A percentile compares a stretch with the other conserved stretches of the same genome.
Evolutionary conservation across 2,797 vertebrate genomes (phyloP).

Genomic region (Enteromius afrohamiltoni): DNA sequence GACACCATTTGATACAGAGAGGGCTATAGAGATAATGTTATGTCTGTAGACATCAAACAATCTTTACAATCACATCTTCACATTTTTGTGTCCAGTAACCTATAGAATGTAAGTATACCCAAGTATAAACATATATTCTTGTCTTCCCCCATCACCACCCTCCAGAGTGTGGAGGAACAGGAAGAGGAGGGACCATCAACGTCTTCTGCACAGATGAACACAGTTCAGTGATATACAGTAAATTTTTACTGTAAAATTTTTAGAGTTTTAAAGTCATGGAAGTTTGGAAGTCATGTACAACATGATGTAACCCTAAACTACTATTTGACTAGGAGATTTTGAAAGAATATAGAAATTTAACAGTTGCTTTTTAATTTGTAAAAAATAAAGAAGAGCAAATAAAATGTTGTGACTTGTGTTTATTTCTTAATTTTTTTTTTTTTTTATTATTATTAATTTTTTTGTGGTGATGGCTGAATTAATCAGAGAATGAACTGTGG

Average conservation of each 20-base stretch:
- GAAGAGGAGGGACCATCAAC: background rate
- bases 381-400: too few relatives aligned
- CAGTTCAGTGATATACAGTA: background rate
- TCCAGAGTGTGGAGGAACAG: background rate
- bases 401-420: too few relatives aligned
- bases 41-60: conserved; percentile 1
- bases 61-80: conserved; percentile 1
- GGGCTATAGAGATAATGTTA: background rate
- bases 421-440: background rate
- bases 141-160: background rate
- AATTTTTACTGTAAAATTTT: too few relatives aligned
- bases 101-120: background rate
- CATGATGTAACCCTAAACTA: background rate
- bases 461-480: background rate
- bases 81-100: conserved; percentile 12
- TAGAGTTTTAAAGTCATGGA: background rate
- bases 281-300: background rate
- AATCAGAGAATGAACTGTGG: background rate
- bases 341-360: too few relatives aligned
- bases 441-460: too few relatives aligned
- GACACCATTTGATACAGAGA: conserved; percentile 10
- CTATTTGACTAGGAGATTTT: background rate
- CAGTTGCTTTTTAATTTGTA: too few relatives aligned
- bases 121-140: background rate
- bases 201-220: background rate